Conservation (phyloP, 2,888 invertebrate species). For the Spialia ferax region DNA sequence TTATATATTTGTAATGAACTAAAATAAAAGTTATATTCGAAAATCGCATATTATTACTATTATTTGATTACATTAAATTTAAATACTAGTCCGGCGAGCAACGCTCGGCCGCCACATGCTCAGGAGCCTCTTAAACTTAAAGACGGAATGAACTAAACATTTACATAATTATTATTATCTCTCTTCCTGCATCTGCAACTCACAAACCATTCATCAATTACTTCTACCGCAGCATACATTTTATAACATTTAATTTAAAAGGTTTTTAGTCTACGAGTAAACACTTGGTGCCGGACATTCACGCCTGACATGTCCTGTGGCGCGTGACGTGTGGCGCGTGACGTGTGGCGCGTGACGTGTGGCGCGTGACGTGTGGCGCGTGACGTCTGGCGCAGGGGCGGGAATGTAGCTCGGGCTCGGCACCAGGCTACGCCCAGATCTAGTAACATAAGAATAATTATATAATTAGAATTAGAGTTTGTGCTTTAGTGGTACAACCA, state of each 20-base stretch:
- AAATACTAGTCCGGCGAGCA: background rate
- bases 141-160: conserved; percentile 50
- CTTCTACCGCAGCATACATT: conserved; percentile 3
- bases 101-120: background rate
- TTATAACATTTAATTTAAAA: conserved; percentile 3
- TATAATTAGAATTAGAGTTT: too few species aligned
- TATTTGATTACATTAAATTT: background rate
- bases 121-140: conserved; percentile 37
- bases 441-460: conserved; percentile 46
- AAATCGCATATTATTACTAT: background rate
- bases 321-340: too few species aligned
- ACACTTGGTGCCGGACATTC: conserved; percentile 7
- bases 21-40: background rate
- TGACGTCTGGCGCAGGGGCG: background rate
- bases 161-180: conserved; percentile 29
- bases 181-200: conserved; percentile 29
- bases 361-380: too few species aligned
- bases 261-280: conserved; percentile 3
- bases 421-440: conserved; percentile 58
- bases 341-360: too few species aligned
- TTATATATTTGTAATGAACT: too few species aligned
- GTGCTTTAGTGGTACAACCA: too few species aligned
- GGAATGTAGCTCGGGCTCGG: background rate
- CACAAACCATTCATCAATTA: conserved; percentile 6
- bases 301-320: background rate